Conservation (phyloP, 1,140 invertebrate species). For the Diuraphis noxia region DNA sequence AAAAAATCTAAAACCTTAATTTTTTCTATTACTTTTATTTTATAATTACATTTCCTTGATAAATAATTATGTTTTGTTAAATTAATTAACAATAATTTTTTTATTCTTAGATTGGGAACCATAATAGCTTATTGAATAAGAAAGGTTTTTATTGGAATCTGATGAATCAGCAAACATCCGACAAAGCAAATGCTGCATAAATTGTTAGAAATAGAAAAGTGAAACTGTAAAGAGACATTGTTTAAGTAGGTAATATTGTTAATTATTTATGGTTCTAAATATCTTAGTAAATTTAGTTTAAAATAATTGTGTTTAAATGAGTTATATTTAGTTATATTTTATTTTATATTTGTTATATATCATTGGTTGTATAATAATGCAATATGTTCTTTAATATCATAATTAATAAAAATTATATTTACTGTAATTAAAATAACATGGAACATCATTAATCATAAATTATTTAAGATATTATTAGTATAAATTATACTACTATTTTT, state of each 20-base stretch:
- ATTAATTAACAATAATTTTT: neutral
- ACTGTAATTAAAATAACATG: no score
- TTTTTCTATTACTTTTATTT: neutral
- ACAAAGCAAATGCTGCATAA: slow-evolving; percentile 46
- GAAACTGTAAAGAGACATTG: neutral
- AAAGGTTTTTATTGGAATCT: slow-evolving; percentile 73
- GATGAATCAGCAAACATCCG: slow-evolving; percentile 66
- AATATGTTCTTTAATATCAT: no score
- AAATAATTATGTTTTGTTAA: neutral
- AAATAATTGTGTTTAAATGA: no score
- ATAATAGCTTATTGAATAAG: slow-evolving; percentile 65
- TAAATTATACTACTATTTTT: no score
- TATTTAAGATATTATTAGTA: no score
- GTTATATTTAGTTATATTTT: no score
- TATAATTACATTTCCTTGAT: neutral
- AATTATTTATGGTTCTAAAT: neutral
- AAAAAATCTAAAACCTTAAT: neutral
- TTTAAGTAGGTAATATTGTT: neutral
- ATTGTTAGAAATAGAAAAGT: neutral
- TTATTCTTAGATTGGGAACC: slow-evolving; percentile 67
- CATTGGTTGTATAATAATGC: no score
- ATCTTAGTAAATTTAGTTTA: neutral
- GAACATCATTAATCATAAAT: no score
- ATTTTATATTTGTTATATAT: neutral
- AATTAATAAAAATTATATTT: no score